These are phyloP conservation scores for Vesta saturnalis DNA, from an alignment of 2,888 invertebrate genomes.

Conservation along the genomic window DNA sequence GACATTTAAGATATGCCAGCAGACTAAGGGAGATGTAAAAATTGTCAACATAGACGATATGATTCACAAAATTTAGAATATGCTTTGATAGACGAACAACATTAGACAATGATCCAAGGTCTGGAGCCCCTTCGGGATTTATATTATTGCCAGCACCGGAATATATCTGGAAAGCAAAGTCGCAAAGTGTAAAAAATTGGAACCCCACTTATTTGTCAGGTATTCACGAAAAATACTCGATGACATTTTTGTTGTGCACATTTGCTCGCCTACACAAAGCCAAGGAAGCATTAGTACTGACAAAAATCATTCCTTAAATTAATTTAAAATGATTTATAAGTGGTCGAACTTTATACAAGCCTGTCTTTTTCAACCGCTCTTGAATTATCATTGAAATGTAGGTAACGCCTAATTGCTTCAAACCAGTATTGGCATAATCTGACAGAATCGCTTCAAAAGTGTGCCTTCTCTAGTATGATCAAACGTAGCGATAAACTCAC, in stretches of 20 bases:
- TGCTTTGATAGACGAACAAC: not conserved
- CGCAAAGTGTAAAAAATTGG: not conserved
- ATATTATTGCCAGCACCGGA: not conserved
- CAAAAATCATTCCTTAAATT: no score
- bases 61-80: not conserved
- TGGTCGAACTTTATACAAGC: no score
- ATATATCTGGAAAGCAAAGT: conserved; percentile 26
- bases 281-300: not conserved
- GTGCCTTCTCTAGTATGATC: no score
- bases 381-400: no score
- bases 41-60: not conserved
- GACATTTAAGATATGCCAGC: not conserved
- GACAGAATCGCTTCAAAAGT: no score
- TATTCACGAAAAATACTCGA: not conserved
- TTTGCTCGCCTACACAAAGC: no score
- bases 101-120: not conserved
- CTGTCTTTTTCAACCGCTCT: no score
- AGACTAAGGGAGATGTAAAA: not conserved
- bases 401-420: no score
- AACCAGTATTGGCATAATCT: no score
- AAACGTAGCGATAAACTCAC: no score
- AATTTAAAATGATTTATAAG: no score
- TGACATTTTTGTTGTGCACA: no score
- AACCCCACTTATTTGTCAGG: not conserved
- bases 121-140: not conserved